phyloP scores from a whole-genome alignment of 2,797 vertebrate species.

The Macropodus opercularis region DNA sequence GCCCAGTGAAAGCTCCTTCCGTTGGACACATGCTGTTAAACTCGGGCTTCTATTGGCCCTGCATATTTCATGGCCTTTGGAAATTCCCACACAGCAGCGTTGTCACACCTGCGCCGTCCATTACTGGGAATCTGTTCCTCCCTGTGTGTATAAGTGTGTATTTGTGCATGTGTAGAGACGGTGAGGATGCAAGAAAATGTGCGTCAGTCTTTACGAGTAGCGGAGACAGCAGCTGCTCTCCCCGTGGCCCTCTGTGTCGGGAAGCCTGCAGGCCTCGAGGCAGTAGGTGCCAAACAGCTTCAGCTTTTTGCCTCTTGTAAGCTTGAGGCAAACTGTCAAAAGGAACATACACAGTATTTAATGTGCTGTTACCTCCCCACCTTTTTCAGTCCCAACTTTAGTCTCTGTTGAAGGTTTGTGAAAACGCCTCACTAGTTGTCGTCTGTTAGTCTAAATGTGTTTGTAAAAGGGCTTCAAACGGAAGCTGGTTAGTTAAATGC shows the following conservation, averaged over 20 bases:
- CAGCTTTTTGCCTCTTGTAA: constrained; percentile 28
- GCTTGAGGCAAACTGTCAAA: constrained; percentile 34
- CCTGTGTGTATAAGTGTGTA: constrained; percentile 16
- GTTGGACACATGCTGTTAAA: constrained; percentile 51
- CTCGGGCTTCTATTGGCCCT: constrained; percentile 27
- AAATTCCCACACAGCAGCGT: constrained; percentile 64
- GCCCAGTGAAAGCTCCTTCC: constrained; percentile 53
- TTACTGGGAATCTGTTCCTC: constrained; percentile 38
- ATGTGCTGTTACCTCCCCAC: not conserved
- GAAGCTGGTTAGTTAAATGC: constrained; percentile 67
- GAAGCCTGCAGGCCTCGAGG: constrained; percentile 36
- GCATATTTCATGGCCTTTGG: constrained; percentile 53
- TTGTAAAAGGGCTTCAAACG: constrained; percentile 57
- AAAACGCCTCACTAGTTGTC: constrained; percentile 19
- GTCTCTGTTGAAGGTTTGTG: constrained; percentile 24
- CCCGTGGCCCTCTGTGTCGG: constrained; percentile 29
- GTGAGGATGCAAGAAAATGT: constrained; percentile 39
- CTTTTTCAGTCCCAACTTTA: constrained; percentile 1
- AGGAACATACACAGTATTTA: constrained; percentile 24
- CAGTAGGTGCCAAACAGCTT: constrained; percentile 22
- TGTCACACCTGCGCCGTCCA: constrained; percentile 69
- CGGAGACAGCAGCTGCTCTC: constrained; percentile 55
- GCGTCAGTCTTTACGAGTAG: constrained; percentile 56
- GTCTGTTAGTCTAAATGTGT: constrained; percentile 64
- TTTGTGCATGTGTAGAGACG: constrained; percentile 23